Base-by-base conservation (phyloP, 2,113 vertebrate genomes). In the Siniperca knerii region DNA sequence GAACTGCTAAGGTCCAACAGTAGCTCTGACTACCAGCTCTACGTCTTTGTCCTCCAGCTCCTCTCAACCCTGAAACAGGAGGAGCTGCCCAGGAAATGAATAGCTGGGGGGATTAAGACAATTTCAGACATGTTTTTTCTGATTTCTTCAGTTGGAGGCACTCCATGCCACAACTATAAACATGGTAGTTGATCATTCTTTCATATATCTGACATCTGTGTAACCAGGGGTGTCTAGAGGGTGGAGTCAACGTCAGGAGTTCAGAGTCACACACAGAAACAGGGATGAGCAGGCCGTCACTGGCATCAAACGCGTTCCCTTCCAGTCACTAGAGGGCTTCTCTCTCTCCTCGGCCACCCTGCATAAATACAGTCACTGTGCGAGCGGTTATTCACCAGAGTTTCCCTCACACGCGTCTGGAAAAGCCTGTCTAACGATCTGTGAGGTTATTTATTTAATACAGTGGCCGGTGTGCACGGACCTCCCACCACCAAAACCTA, bases 321-420 rank as follows among this genome's bases (percentile, higher is more conserved):
- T 81, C 42, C 60, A 66, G 71, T 60, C 62, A 57, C 46, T 13
- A 64, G 65, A 11, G 2, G 3, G 21, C 44, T 50, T 20, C 75
- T 64, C 40, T 64, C 75, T 16, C 18, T 25, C 3, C 29, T 10
- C 4, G 55, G 48, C 91, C 90, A 57, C 76, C 87, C 87, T 74
- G 84, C 64, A 77, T 92, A 44, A 92, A 92, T 91, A 62, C 82
- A 72, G 58, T 79, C 85, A 78, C 29, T 91, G 89, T 93, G 80
- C 0, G 44, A 72, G 62, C 1, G 13, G 33, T 35, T 54, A 8
- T 66, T 82, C 83, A 71, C 5, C 42, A 7, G 42, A 13, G 8
- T 64, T 62, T 61, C 64, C 48, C 74, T 64, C 81, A 73, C 55
- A 68, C 76, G 16, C 58, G 60, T 62, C 79, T 82, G 86, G 69